Conservation (phyloP, 2,113 vertebrate species). For the Litocranius walleri region DNA sequence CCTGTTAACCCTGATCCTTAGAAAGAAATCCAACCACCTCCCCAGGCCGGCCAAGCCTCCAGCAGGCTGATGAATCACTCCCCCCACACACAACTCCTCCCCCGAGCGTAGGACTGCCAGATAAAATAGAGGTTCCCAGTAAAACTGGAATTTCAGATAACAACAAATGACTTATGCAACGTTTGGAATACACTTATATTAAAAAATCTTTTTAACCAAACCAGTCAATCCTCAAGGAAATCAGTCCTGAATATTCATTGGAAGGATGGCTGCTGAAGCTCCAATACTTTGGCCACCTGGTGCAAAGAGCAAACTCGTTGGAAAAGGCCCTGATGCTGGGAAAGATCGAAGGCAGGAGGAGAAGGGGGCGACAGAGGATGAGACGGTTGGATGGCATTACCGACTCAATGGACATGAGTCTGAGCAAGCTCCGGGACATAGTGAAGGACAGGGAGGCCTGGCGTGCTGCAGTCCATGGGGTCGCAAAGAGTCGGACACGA, state of each 20-base stretch:
- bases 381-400: background rate
- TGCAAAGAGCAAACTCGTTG: background rate
- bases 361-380: background rate
- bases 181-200: background rate
- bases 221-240: background rate
- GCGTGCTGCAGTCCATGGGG: background rate
- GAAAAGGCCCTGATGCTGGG: background rate
- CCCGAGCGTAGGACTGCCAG: background rate
- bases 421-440: background rate
- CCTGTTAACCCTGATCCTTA: background rate
- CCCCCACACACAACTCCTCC: no score
- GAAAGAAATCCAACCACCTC: background rate
- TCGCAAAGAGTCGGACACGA: rapidly evolving
- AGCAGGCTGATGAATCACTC: background rate
- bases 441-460: background rate
- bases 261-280: background rate
- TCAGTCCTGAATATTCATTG: background rate
- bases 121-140: background rate
- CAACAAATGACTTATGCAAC: background rate
- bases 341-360: background rate
- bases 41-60: background rate
- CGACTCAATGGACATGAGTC: background rate
- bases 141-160: background rate
- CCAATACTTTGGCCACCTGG: background rate
- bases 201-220: background rate